Percentiles rank a stretch among this genome's conserved stretches.
phyloP scores from a whole-genome alignment of 2,888 invertebrate species.

The Exephanes ischioxanthus region DNA sequence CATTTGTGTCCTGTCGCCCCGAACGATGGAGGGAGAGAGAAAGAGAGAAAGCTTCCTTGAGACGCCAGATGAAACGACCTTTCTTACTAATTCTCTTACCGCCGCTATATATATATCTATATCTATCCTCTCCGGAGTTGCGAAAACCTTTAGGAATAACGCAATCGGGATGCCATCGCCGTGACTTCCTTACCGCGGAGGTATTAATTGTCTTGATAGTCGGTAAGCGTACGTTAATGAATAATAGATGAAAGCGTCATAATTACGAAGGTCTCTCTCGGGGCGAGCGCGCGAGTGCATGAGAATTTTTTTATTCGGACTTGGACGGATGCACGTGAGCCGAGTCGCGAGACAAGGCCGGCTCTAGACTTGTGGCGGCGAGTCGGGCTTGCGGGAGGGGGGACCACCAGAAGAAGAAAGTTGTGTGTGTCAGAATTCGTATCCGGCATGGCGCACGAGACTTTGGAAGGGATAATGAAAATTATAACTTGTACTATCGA shows the following conservation, averaged over 20 bases:
- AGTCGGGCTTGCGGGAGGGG: not conserved
- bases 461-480: not conserved
- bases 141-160: conserved; percentile 32
- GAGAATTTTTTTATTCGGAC: conserved; percentile 6
- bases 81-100: conserved; percentile 6
- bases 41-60: conserved; percentile 41
- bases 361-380: not conserved
- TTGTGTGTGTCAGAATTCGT: conserved; percentile 55
- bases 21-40: not conserved
- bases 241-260: conserved; percentile 10
- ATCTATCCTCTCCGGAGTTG: not conserved
- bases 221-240: not conserved
- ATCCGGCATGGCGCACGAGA: conserved; percentile 20
- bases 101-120: not conserved
- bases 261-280: not conserved
- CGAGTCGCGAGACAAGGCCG: conserved; percentile 20
- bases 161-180: not conserved
- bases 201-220: conserved; percentile 14
- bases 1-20: conserved; percentile 9
- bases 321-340: conserved; percentile 10
- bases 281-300: not conserved
- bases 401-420: conserved; percentile 56
- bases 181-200: not conserved
- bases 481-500: not conserved
- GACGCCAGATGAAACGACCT: conserved; percentile 42